Evolutionary conservation across 2,797 vertebrate genomes (phyloP).

Genomic region (Buceros bicornis): DNA sequence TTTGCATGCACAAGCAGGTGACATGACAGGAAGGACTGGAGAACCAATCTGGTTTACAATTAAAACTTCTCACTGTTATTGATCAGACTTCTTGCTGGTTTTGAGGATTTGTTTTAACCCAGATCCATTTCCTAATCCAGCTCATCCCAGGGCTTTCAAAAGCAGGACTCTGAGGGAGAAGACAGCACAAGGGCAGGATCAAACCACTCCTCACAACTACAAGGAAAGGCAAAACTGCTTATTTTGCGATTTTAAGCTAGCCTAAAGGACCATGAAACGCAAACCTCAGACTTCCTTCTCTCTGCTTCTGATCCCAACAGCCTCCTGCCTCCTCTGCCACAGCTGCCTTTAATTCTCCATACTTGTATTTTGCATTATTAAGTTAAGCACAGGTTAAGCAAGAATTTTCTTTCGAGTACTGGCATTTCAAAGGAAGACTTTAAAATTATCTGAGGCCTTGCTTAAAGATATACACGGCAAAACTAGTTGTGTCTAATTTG

Average conservation of each 20-base stretch:
- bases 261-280: background rate
- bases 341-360: background rate
- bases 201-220: background rate
- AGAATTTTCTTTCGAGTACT: background rate
- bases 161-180: background rate
- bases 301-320: background rate
- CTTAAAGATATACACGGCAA: background rate
- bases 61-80: background rate
- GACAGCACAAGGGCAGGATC: background rate
- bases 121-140: background rate
- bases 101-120: background rate
- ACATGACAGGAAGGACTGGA: background rate
- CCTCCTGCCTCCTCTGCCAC: background rate
- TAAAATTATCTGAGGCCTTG: background rate
- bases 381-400: background rate
- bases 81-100: background rate
- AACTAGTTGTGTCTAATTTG: conserved; percentile 6
- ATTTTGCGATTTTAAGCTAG: background rate
- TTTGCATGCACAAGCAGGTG: accelerated
- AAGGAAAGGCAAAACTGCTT: background rate
- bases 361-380: background rate
- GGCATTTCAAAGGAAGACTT: background rate
- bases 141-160: background rate
- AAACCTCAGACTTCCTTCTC: background rate
- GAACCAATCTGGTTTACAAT: background rate